phyloP scores from a whole-genome alignment of 2,113 vertebrate species.

The Ochotona princeps region DNA sequence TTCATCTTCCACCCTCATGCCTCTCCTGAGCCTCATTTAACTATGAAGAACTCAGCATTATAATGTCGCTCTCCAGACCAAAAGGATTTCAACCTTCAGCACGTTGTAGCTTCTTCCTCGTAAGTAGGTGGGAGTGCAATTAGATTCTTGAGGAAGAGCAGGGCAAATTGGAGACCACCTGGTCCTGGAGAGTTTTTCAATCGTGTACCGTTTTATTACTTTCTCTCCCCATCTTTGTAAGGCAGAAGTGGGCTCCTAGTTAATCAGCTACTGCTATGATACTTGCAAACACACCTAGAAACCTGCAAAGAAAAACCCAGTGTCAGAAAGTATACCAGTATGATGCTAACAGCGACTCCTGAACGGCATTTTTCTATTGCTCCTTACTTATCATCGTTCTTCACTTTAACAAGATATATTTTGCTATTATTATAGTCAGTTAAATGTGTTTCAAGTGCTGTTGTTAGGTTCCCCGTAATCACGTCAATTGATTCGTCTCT shows the following conservation, averaged over 20 bases:
- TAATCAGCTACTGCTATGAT: background rate
- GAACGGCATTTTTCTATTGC: background rate
- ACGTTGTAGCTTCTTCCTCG: background rate
- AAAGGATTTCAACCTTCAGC: background rate
- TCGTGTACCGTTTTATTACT: background rate
- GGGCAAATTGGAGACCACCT: too few relatives aligned
- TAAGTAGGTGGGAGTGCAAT: background rate
- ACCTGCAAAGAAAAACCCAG: background rate
- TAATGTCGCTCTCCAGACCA: background rate
- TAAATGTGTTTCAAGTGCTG: background rate
- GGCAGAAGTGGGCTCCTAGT: background rate
- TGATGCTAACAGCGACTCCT: background rate
- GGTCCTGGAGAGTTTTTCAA: background rate
- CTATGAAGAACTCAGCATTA: background rate
- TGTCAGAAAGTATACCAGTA: background rate
- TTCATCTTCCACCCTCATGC: background rate
- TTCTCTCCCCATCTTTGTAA: background rate
- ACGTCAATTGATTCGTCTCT: background rate
- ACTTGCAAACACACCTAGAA: background rate
- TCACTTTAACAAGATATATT: background rate
- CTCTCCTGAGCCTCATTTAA: background rate
- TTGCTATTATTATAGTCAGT: background rate
- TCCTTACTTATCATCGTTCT: background rate
- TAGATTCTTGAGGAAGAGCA: background rate
- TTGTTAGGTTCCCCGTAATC: background rate